Evolutionary conservation across 2,797 vertebrate species (phyloP).

Genomic region (Percopsis omiscomaycus): DNA sequence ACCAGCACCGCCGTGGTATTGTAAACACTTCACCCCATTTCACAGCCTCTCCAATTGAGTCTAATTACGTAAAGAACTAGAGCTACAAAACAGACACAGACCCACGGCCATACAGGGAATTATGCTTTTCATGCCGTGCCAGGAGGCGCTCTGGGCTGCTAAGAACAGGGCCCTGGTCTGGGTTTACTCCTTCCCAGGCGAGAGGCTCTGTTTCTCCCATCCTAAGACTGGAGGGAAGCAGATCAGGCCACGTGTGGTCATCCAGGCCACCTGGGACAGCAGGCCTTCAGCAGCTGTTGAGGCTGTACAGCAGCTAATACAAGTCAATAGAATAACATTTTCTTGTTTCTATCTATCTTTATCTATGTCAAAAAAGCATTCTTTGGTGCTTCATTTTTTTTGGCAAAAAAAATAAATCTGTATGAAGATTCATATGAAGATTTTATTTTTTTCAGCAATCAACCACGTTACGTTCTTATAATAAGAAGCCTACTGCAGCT

Average conservation of each 20-base stretch:
- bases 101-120: conserved; percentile 52
- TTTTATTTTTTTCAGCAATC: too few species aligned
- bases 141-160: conserved; percentile 69
- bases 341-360: too few species aligned
- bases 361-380: too few species aligned
- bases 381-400: too few species aligned
- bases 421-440: too few species aligned
- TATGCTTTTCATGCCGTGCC: conserved; percentile 78
- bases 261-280: conserved; percentile 57
- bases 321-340: too few species aligned
- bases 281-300: conserved; percentile 66
- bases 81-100: conserved; percentile 66
- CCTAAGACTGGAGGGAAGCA: conserved; percentile 59
- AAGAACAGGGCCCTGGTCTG: conserved; percentile 69
- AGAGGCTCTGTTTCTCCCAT: conserved; percentile 78
- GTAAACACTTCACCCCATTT: conserved; percentile 69
- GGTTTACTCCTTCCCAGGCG: conserved; percentile 71
- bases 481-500: too few species aligned
- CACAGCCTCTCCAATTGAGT: conserved; percentile 64
- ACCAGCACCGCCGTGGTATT: conserved; percentile 65
- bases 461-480: too few species aligned
- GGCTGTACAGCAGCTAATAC: conserved; percentile 24
- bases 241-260: conserved; percentile 38
- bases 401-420: too few species aligned
- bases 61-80: conserved; percentile 67